Base-by-base conservation (phyloP, 2,113 vertebrate genomes). In the Catharus fuscescens region DNA sequence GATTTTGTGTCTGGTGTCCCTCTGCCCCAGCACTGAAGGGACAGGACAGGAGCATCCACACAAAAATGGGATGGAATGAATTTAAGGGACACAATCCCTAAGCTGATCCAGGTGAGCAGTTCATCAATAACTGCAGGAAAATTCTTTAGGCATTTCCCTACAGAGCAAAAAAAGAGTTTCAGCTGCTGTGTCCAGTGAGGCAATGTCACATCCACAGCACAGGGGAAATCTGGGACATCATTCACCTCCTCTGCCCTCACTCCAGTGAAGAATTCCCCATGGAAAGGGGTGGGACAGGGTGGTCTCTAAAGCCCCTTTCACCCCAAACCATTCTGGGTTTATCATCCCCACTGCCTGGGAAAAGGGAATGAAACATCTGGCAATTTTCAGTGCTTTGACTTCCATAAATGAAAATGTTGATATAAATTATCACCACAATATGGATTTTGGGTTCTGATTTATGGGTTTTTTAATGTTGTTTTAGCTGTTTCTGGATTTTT, bases 1-100 rank as follows among this genome's bases (percentile, higher is more conserved):
- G 47, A 24, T 48, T 23, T 14, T 85, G 92, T 69, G 89, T 77
- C 85, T 86, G 77, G 76, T 71, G 90, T 90, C 72, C 79, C 94
- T 72, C 59, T 31, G 83, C 82, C 88, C 94, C 38, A 96, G 96
- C 88, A 81, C 93, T 95, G 94, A 57, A 93, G 97, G 86, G 94
- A 12, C 26, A 36, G 84, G 34, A 80, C 92, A 64, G 24, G 50
- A 52, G 25, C 38, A 38, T 38, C 38, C 38, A 38, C 38, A 38
- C 38, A 38, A 38, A 38, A 38, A 38, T 36, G 34, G 34, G 34
- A 36, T 36, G 34, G 34, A 36, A 38, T 3, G 21, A 9, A 57
- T 57, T 59, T 5, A 9, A 11, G 54, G 31, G 66, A 60, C 5
- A 8, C 0, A 0, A 44, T n/a, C 66, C 61, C 77, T 2, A 9